Conservation (phyloP, 2,797 vertebrate species). For the Acropternis orthonyx region DNA sequence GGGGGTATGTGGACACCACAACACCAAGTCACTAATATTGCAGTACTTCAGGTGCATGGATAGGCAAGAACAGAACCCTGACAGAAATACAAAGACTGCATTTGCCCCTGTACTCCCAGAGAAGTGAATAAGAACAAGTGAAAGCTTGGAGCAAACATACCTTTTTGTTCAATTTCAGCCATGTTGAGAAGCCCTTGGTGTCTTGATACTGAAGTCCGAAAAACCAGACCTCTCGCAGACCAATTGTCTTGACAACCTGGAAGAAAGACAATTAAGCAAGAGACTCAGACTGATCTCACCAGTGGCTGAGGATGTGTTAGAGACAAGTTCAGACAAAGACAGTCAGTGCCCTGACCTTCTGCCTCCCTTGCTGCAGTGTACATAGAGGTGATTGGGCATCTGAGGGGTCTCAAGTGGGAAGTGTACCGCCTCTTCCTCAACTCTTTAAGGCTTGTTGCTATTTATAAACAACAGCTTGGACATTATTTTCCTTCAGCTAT, state of each 20-base stretch:
- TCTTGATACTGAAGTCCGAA: constrained; percentile 99
- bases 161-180: constrained; percentile 99
- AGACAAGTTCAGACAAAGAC: not conserved
- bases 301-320: accelerated
- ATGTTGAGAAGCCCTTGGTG: constrained; percentile 96
- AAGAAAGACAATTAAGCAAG: not conserved
- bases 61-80: not conserved
- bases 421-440: not conserved
- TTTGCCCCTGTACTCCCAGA: not conserved
- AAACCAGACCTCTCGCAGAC: constrained; percentile 96
- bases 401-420: not conserved
- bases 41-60: not conserved
- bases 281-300: not conserved
- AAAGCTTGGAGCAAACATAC: constrained; percentile 67
- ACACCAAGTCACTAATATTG: not conserved
- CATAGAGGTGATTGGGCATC: not conserved
- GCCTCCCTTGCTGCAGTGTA: not conserved
- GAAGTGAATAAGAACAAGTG: not conserved
- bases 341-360: not conserved
- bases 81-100: not conserved
- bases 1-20: not conserved
- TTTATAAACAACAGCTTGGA: not conserved
- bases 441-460: not conserved
- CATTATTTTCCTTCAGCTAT: not conserved
- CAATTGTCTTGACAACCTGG: constrained; percentile 98